Percentiles rank a stretch among this genome's conserved stretches.
Conservation (phyloP, 30 jellyfish, hydroid and myxozoan species). For the Aurelia coerulea region DNA sequence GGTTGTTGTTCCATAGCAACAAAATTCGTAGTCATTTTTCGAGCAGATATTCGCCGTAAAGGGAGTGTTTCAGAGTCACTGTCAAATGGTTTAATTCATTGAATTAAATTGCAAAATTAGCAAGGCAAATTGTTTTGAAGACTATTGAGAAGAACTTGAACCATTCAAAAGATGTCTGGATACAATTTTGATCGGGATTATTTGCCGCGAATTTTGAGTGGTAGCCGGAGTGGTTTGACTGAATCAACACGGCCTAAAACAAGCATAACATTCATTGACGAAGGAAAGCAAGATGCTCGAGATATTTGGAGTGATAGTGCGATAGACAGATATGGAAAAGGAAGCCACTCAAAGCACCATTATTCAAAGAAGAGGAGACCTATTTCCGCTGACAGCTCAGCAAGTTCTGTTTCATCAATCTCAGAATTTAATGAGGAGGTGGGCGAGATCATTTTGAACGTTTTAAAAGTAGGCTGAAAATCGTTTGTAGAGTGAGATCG, state of each 20-base stretch:
- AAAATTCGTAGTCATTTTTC: not conserved
- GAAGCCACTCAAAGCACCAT: constrained; percentile 2
- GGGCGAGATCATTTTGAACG: not conserved
- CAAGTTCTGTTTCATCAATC: constrained; percentile 51
- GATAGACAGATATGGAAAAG: constrained; percentile 20
- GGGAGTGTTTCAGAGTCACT: no score
- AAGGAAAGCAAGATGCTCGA: constrained; percentile 9
- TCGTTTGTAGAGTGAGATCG: no score
- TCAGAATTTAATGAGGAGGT: constrained; percentile 25
- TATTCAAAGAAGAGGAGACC: constrained; percentile 54
- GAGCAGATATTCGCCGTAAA: no score
- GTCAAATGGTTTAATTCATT: no score
- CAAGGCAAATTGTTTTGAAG: no score
- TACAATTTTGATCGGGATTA: constrained; percentile 45
- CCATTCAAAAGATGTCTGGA: constrained; percentile 20
- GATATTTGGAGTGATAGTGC: constrained; percentile 49
- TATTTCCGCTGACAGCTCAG: constrained; percentile 40
- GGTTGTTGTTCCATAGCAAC: constrained; percentile 57
- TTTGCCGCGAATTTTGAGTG: constrained; percentile 46
- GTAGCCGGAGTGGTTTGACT: constrained; percentile 21
- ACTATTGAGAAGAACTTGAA: no score
- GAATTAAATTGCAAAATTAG: no score
- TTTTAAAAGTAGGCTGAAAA: no score
- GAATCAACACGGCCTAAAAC: constrained; percentile 48
- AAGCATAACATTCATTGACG: constrained; percentile 48